Base-by-base conservation (phyloP, 2,888 invertebrate species). In the Eilema depressum region DNA sequence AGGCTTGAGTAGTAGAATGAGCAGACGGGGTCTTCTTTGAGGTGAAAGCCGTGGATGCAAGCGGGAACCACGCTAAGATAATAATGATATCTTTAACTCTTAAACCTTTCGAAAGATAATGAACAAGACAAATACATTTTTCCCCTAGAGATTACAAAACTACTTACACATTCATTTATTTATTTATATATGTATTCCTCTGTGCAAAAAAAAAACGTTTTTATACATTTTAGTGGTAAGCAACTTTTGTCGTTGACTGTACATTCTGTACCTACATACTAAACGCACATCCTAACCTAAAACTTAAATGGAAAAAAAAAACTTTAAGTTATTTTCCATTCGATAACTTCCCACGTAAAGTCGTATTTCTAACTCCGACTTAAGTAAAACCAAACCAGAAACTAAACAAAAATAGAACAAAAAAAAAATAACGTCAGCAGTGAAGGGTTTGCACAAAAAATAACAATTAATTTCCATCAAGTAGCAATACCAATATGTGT, bases 381-480 rank as follows among this genome's bases (percentile, higher is more conserved):
- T 60, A 71, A 71, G 63, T 30, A 14, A 37, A 66, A 72, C 23
- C 53, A 26, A 8, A 57, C 63, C 66, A 41, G 26, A 68, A 71
- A 68, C 33, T 65, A 60, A 33, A 53, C 63, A 47, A 70, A 77
- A 74, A 75, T 77, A 73, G 65, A 66, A 71, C 23, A 66, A 56
- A 74, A 61, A 10, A 33, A 14, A 65, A 33, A 57, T 30, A 30
- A 26, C 59, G 30, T 23, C 41, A 63, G 57, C 65, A 56, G 66
- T 70, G 64, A 69, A 69, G 66, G 69, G 75, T 74, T 74, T 76
- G 72, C 75, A 71, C 71, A 76, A 83, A 83, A 81, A 82, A 79
- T 81, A 81, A 77, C 84, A 77, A 86, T 88, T 85, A 85, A 84
- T 86, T 79, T 82, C 83, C 83, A 86, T 85, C 77, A 81, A 74